phyloP scores from a whole-genome alignment of 1,140 invertebrate species.

The Lordiphosa mommai region DNA sequence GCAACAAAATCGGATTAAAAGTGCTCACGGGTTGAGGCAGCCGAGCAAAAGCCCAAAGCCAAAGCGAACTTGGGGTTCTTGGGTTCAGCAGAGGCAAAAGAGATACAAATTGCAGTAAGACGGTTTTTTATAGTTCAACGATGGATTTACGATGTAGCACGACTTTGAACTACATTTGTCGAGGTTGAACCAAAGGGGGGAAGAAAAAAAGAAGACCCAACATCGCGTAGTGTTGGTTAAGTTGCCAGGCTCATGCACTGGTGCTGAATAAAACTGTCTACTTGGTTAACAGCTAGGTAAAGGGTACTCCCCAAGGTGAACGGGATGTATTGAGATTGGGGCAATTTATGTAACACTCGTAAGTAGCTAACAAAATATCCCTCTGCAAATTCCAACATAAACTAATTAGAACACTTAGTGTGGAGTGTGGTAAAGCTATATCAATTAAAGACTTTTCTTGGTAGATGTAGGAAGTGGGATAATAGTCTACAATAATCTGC shows the following conservation, averaged over 20 bases:
- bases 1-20: slow-evolving; percentile 73
- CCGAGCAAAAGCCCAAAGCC: slow-evolving; percentile 49
- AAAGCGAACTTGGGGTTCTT: slow-evolving; percentile 26
- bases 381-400: too few relatives aligned
- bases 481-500: too few relatives aligned
- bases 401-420: too few relatives aligned
- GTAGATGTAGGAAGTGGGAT: too few relatives aligned
- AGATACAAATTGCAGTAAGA: slow-evolving; percentile 73
- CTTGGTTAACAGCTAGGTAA: slow-evolving; percentile 49
- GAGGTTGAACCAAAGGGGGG: slow-evolving; percentile 18
- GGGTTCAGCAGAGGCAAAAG: slow-evolving; percentile 31
- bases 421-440: too few relatives aligned
- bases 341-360: background rate
- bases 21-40: slow-evolving; percentile 57
- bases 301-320: background rate
- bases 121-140: slow-evolving; percentile 75
- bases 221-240: slow-evolving; percentile 27
- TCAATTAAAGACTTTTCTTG: too few relatives aligned
- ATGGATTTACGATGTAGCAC: slow-evolving; percentile 75
- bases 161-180: slow-evolving; percentile 76
- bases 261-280: slow-evolving; percentile 41
- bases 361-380: too few relatives aligned
- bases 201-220: slow-evolving; percentile 10
- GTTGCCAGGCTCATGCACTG: slow-evolving; percentile 23
- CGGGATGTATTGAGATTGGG: background rate